Percentiles rank a stretch among this genome's conserved stretches.
These are phyloP conservation scores for Pristionchus pacificus DNA, from an alignment of 1,140 invertebrate genomes.

Conservation along the genomic window DNA sequence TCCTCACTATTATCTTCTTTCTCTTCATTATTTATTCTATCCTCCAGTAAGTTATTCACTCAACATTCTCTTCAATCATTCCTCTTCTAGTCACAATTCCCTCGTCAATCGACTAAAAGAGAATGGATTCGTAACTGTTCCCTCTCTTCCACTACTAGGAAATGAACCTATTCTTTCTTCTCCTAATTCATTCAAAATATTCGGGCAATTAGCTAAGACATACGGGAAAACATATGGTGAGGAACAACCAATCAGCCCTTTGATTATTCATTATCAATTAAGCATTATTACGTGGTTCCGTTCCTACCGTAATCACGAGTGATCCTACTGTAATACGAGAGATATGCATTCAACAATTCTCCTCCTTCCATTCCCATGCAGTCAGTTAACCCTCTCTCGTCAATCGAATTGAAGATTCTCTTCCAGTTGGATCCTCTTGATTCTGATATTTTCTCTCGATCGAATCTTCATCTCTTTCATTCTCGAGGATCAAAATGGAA, in stretches of 20 bases:
- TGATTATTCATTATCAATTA: too few relatives aligned
- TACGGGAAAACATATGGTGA: neutral
- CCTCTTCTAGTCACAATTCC: neutral
- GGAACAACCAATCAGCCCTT: too few relatives aligned
- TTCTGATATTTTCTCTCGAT: neutral
- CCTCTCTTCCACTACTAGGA: neutral
- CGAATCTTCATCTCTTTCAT: neutral
- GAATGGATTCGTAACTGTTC: neutral
- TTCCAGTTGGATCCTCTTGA: neutral
- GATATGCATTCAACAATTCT: neutral
- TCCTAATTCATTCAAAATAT: neutral
- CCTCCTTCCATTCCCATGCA: neutral
- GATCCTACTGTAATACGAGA: neutral
- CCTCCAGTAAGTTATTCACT: too few relatives aligned
- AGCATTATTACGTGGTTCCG: neutral
- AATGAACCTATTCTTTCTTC: neutral
- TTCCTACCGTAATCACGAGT: neutral
- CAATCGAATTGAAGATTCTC: too few relatives aligned
- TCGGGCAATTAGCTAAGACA: neutral
- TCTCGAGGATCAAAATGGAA: neutral
- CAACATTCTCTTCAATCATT: neutral
- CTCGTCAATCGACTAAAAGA: neutral
- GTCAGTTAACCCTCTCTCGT: too few relatives aligned
- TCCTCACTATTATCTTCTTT: too few relatives aligned
- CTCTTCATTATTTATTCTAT: too few relatives aligned